These are phyloP conservation scores for Muscicapa striata DNA, from an alignment of 2,797 vertebrate species.

Conservation along the genomic window DNA sequence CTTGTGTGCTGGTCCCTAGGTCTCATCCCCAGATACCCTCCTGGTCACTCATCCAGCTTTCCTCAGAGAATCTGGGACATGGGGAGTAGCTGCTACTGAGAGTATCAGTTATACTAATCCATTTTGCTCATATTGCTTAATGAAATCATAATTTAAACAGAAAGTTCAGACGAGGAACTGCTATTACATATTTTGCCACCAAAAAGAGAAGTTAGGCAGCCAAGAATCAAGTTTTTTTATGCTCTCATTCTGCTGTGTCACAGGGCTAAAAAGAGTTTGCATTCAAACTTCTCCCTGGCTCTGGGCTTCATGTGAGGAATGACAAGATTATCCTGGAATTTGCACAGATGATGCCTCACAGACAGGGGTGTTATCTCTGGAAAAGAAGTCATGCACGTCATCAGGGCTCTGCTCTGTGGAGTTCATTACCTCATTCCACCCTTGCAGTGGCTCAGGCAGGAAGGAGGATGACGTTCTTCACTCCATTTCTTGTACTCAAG, in stretches of 20 bases:
- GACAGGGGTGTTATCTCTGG: neutral
- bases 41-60: neutral
- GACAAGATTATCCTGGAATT: neutral
- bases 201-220: neutral
- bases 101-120: neutral
- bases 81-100: neutral
- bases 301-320: neutral
- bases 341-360: neutral
- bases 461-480: slow-evolving; percentile 23
- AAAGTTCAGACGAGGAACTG: neutral
- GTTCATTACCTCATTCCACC: slow-evolving; percentile 7
- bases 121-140: neutral
- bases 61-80: neutral
- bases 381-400: neutral
- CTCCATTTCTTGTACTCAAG: neutral
- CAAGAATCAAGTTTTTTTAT: neutral
- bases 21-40: neutral
- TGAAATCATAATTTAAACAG: neutral
- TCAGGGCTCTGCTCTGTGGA: neutral
- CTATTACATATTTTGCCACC: neutral
- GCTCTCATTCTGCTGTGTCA: neutral
- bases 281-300: neutral
- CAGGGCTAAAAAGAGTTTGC: neutral
- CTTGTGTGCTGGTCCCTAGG: neutral
- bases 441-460: neutral